These are phyloP conservation scores for Dromas ardeola DNA, from an alignment of 2,113 vertebrate species.

Conservation along the genomic window DNA sequence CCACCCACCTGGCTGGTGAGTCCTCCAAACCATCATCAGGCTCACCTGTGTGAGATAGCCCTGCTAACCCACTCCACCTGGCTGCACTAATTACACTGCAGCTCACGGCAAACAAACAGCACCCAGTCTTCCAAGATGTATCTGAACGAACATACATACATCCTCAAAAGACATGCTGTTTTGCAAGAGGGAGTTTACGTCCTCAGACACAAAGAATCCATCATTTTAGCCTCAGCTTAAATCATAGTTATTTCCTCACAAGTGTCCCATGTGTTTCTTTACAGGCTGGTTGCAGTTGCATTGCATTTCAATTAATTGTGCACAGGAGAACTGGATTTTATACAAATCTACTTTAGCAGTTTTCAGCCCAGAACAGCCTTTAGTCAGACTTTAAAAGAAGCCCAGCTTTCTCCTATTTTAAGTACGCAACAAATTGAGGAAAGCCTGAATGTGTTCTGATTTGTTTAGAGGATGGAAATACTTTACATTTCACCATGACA, in stretches of 20 bases:
- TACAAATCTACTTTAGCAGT: background rate
- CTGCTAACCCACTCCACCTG: rapidly evolving
- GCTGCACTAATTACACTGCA: background rate
- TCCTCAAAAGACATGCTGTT: background rate
- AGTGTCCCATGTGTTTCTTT: background rate
- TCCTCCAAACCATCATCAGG: background rate
- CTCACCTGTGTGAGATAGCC: background rate
- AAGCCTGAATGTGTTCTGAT: background rate
- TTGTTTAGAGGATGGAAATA: background rate
- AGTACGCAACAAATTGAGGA: background rate
- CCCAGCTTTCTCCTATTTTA: background rate
- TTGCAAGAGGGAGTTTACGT: background rate
- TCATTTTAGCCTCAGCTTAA: background rate
- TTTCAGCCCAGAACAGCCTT: background rate
- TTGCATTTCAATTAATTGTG: background rate
- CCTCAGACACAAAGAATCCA: background rate
- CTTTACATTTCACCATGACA: background rate
- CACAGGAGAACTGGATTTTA: background rate
- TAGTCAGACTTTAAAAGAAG: background rate
- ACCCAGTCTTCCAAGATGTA: background rate
- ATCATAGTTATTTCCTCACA: background rate
- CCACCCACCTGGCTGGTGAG: background rate
- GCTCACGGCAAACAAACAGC: rapidly evolving
- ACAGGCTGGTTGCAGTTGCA: background rate
- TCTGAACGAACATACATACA: rapidly evolving